Evolutionary conservation across 2,888 invertebrate species (phyloP).

Genomic region (Epicampocera succincta): DNA sequence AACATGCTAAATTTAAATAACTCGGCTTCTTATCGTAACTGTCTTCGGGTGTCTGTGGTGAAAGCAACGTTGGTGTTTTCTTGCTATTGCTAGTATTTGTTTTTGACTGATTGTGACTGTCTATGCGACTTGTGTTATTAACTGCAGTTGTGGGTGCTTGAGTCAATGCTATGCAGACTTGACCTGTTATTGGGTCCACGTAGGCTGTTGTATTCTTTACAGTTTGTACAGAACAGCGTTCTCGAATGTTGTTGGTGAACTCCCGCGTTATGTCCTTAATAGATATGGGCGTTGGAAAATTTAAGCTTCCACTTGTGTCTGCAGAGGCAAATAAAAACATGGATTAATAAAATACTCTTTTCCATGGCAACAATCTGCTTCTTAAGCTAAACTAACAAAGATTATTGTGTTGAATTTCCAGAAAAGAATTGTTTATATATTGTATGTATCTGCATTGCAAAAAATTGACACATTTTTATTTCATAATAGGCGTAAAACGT

Average conservation of each 20-base stretch:
- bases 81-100: slow-evolving; percentile 9
- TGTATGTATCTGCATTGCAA: too few species aligned
- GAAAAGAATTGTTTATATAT: too few species aligned
- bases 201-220: slow-evolving; percentile 75
- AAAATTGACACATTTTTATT: too few species aligned
- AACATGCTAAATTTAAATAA: slow-evolving; percentile 93
- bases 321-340: slow-evolving; percentile 25
- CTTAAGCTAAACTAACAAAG: too few species aligned
- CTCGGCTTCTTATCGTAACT: slow-evolving; percentile 88
- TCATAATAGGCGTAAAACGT: too few species aligned
- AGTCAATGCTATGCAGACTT: slow-evolving; percentile 79
- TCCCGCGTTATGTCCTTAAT: slow-evolving; percentile 84
- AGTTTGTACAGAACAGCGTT: slow-evolving; percentile 81
- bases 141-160: slow-evolving; percentile 39
- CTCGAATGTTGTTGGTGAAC: slow-evolving; percentile 85
- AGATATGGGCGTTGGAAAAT: slow-evolving; percentile 85
- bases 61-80: slow-evolving; percentile 33
- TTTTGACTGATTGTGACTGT: slow-evolving; percentile 45
- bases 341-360: background rate
- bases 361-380: background rate
- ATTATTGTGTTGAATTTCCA: too few species aligned
- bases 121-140: slow-evolving; percentile 71
- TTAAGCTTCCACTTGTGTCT: slow-evolving; percentile 85
- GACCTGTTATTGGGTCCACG: slow-evolving; percentile 76
- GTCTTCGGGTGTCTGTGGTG: slow-evolving; percentile 67